Evolutionary conservation across 2,797 vertebrate genomes (phyloP).

Genomic region (Cuniculus paca): DNA sequence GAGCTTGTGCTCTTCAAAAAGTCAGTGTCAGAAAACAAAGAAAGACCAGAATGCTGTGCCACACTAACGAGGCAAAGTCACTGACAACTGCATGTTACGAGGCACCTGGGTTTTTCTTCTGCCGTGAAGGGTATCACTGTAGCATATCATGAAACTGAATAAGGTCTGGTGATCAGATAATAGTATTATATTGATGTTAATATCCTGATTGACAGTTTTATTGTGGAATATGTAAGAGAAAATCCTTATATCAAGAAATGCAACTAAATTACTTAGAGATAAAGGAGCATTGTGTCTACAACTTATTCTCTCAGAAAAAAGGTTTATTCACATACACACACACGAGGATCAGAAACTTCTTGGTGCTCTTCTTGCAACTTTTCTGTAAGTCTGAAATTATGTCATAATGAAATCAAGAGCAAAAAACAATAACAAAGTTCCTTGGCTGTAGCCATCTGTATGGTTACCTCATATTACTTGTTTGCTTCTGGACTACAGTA

Average conservation of each 20-base stretch:
- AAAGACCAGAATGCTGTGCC: not conserved
- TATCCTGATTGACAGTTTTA: not conserved
- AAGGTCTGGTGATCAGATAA: not conserved
- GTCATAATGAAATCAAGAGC: not conserved
- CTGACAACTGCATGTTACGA: not conserved
- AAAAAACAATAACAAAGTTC: not conserved
- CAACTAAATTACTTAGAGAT: not conserved
- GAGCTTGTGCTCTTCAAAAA: not conserved
- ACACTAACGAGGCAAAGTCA: not conserved
- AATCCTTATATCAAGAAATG: not conserved
- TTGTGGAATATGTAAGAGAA: not conserved
- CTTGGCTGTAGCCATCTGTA: not conserved
- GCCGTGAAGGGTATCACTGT: not conserved
- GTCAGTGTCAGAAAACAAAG: constrained; percentile 33
- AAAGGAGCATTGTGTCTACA: not conserved
- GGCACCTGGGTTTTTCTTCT: not conserved
- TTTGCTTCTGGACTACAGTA: not conserved
- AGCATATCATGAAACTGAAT: not conserved
- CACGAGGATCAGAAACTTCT: not conserved
- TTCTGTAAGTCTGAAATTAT: not conserved
- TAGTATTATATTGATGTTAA: not conserved
- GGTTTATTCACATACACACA: not conserved
- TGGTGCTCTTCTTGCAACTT: constrained; percentile 4
- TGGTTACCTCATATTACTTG: not conserved
- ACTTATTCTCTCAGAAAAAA: not conserved